phyloP scores from a whole-genome alignment of 37 sponge, comb jelly and placozoan species.

The Cladorhizidae sp. region DNA sequence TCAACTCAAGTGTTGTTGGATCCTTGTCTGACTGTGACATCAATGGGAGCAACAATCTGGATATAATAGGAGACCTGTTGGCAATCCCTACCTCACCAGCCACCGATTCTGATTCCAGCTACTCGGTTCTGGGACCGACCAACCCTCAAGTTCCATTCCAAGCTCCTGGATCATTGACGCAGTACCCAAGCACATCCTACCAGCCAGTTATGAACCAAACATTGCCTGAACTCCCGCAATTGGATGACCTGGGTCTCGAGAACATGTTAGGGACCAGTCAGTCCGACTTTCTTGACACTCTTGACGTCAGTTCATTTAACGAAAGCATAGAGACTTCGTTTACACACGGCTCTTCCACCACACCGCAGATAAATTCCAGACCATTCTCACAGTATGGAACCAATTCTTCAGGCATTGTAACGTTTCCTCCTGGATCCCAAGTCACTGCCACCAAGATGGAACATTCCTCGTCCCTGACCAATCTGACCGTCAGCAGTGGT shows the following conservation, averaged over 20 bases:
- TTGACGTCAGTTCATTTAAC: not conserved
- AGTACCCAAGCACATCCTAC: not conserved
- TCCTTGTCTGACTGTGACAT: too few relatives aligned
- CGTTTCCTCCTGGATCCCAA: not conserved
- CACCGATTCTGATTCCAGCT: not conserved
- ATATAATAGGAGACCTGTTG: not conserved
- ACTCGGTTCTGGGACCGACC: not conserved
- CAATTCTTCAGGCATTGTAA: not conserved
- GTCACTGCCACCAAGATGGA: not conserved
- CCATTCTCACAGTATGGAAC: too few relatives aligned
- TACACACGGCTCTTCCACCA: too few relatives aligned
- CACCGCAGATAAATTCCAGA: too few relatives aligned
- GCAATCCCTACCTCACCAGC: not conserved
- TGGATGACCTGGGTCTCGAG: not conserved
- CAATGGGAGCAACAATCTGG: too few relatives aligned
- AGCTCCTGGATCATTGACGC: not conserved
- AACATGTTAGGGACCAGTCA: not conserved
- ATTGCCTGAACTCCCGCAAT: not conserved
- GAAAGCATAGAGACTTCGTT: too few relatives aligned
- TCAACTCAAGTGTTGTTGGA: not conserved
- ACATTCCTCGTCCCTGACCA: not conserved
- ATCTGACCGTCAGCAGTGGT: not conserved
- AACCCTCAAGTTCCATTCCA: not conserved
- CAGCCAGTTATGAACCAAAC: slow-evolving; percentile 5
- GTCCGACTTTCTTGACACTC: not conserved